Conservation (phyloP, 1,140 invertebrate species). For the Dysdera silvatica region DNA sequence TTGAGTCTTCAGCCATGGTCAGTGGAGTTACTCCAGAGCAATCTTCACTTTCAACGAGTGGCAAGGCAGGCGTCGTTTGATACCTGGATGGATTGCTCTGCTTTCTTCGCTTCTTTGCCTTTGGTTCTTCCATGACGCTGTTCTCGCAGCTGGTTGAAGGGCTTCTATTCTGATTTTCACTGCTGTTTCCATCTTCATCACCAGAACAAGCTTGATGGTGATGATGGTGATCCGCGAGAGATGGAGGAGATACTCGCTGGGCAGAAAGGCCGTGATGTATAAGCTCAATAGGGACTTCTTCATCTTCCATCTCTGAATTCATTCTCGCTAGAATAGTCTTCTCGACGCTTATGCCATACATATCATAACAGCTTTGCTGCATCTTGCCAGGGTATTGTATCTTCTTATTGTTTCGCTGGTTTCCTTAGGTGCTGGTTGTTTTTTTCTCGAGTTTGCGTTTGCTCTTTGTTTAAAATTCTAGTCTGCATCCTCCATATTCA, state of each 20-base stretch:
- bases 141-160: constrained; percentile 26
- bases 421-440: too few relatives aligned
- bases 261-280: constrained; percentile 14
- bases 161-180: constrained; percentile 22
- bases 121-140: constrained; percentile 25
- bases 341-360: constrained; percentile 24
- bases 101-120: constrained; percentile 43
- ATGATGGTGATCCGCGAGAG: not conserved
- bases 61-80: constrained; percentile 15
- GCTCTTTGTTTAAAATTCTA: constrained; percentile 17
- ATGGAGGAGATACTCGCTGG: constrained; percentile 9
- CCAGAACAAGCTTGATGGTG: constrained; percentile 15
- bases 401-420: too few relatives aligned
- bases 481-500: constrained; percentile 27
- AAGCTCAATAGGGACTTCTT: constrained; percentile 27
- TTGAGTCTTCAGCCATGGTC: constrained; percentile 11
- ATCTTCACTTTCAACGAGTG: constrained; percentile 20
- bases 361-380: constrained; percentile 30
- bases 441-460: constrained; percentile 1
- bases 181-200: constrained; percentile 27
- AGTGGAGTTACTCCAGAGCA: not conserved
- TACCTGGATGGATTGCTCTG: constrained; percentile 41
- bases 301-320: constrained; percentile 23
- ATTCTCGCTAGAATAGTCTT: constrained; percentile 24
- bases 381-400: too few relatives aligned